These are phyloP conservation scores for Tychaedon coryphoeus DNA, from an alignment of 2,113 vertebrate species.

Conservation along the genomic window DNA sequence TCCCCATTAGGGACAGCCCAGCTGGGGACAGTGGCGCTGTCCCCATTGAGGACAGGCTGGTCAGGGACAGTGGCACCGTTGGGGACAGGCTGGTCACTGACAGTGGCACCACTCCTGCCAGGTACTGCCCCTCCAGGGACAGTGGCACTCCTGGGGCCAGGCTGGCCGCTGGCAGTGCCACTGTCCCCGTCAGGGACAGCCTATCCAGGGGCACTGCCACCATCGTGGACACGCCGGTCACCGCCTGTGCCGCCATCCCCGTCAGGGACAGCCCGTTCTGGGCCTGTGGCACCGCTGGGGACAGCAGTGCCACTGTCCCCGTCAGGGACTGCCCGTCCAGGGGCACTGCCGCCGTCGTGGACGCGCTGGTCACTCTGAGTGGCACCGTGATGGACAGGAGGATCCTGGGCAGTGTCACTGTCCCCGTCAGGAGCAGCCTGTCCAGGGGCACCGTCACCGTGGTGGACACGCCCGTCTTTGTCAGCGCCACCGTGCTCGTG, in stretches of 20 bases:
- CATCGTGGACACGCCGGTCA: not conserved
- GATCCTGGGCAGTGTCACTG: not conserved
- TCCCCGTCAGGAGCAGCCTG: not conserved
- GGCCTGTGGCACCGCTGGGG: accelerated
- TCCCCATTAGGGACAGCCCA: not conserved
- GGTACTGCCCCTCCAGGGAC: not conserved
- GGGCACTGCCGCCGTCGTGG: not conserved
- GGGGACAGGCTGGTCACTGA: not conserved
- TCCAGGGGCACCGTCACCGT: not conserved
- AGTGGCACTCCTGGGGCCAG: not conserved
- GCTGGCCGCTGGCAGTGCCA: not conserved
- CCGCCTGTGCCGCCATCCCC: not conserved
- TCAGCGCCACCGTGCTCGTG: not conserved
- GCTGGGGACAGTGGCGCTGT: too few relatives aligned
- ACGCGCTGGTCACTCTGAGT: not conserved
- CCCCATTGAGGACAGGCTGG: accelerated
- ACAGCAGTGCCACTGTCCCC: not conserved
- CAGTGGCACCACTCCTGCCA: not conserved
- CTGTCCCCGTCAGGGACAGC: not conserved
- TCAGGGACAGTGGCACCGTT: not conserved
- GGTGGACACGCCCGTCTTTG: not conserved
- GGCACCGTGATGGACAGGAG: not conserved
- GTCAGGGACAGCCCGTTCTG: not conserved
- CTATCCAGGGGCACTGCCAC: not conserved
- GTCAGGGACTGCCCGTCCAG: not conserved